Evolutionary conservation across 2,797 vertebrate species (phyloP).

Genomic region (Aulostomus chinensis): DNA sequence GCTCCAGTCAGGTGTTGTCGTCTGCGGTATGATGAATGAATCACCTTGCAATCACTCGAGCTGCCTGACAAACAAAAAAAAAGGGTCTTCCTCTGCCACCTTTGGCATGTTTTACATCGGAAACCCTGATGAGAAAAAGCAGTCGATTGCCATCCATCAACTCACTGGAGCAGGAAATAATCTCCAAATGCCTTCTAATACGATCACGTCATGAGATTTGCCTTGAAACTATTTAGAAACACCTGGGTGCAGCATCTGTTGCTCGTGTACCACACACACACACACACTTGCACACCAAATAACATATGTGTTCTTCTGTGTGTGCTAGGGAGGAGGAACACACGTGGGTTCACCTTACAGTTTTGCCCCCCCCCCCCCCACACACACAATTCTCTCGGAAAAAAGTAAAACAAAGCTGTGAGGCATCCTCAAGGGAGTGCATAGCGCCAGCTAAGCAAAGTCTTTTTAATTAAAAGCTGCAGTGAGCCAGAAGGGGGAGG

Average conservation of each 20-base stretch:
- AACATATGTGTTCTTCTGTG: slow-evolving; percentile 36
- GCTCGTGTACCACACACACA: slow-evolving; percentile 22
- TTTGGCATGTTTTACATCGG: background rate
- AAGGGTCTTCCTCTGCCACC: slow-evolving; percentile 32
- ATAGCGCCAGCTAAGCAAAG: slow-evolving; percentile 78
- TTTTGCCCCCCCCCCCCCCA: slow-evolving; percentile 38
- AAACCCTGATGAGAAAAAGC: slow-evolving; percentile 14
- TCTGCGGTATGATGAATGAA: slow-evolving; percentile 69
- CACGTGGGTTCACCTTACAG: slow-evolving; percentile 54
- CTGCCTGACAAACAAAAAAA: slow-evolving; percentile 34
- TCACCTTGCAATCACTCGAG: slow-evolving; percentile 73
- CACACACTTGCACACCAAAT: slow-evolving; percentile 5
- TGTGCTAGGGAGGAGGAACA: slow-evolving; percentile 3
- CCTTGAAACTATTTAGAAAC: slow-evolving; percentile 44
- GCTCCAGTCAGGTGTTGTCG: slow-evolving; percentile 60
- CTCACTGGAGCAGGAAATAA: slow-evolving; percentile 42
- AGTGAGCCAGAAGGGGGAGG: slow-evolving; percentile 68
- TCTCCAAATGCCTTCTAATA: slow-evolving; percentile 30
- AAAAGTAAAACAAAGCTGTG: slow-evolving; percentile 65
- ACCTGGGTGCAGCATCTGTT: slow-evolving; percentile 70
- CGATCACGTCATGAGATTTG: slow-evolving; percentile 28
- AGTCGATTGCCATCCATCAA: slow-evolving; percentile 19
- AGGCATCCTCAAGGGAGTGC: slow-evolving; percentile 69
- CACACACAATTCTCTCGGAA: slow-evolving; percentile 13
- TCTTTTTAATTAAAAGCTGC: slow-evolving; percentile 84